These are phyloP conservation scores for Andrena dorsata DNA, from an alignment of 2,888 invertebrate species.

Conservation along the genomic window DNA sequence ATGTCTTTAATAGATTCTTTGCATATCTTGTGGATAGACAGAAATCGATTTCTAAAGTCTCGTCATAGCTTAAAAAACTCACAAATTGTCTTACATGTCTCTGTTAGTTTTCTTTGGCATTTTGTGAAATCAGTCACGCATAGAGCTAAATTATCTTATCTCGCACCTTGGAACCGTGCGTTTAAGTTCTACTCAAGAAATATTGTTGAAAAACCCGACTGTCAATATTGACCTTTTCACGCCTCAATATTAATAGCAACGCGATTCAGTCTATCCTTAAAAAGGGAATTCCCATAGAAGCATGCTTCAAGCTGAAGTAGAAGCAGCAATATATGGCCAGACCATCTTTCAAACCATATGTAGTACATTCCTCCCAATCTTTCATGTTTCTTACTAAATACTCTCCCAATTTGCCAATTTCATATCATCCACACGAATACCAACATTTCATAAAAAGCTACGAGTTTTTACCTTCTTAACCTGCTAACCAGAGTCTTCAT, in stretches of 20 bases:
- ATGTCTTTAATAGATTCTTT: background rate
- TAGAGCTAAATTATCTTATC: constrained; percentile 35
- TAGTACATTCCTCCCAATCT: no score
- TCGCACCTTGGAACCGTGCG: background rate
- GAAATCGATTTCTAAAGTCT: background rate
- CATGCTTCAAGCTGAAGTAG: constrained; percentile 2
- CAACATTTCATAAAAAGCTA: background rate
- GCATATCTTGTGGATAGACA: background rate
- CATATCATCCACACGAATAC: background rate
- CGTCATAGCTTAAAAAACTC: background rate
- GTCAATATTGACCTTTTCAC: background rate
- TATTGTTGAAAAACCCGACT: constrained; percentile 10
- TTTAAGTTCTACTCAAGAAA: constrained; percentile 17
- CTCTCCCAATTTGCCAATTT: background rate
- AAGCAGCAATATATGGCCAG: background rate
- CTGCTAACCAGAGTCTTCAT: no score
- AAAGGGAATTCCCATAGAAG: background rate
- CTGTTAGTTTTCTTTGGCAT: no score
- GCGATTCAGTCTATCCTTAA: background rate
- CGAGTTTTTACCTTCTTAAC: no score
- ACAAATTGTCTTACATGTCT: background rate
- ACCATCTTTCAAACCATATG: background rate
- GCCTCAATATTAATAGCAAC: background rate
- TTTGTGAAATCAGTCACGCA: constrained; percentile 1
- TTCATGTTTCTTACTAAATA: background rate